Evolutionary conservation across 2,797 vertebrate species (phyloP).

Genomic region (Pangasius larnaudii): DNA sequence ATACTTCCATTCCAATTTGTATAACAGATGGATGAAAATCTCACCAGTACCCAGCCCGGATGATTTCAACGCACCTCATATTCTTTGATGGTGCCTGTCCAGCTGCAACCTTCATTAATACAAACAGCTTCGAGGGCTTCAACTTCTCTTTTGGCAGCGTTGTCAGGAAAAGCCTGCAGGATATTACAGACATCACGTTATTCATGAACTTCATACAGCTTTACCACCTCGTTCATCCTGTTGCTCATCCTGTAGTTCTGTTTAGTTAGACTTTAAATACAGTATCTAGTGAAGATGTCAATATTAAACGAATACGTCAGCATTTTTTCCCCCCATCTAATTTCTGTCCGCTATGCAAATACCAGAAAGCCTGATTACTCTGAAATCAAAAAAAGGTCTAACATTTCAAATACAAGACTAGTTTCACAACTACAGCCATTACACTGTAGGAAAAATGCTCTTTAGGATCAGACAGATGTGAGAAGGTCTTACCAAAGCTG

Average conservation of each 20-base stretch:
- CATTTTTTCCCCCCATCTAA: background rate
- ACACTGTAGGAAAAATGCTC: background rate
- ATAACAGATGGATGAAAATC: background rate
- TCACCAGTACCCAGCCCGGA: background rate
- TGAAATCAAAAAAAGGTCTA: background rate
- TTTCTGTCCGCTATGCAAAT: background rate
- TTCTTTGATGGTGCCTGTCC: slow-evolving; percentile 93
- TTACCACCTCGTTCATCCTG: background rate
- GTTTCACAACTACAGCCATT: background rate
- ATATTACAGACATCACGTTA: slow-evolving; percentile 26
- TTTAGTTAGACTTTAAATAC: background rate
- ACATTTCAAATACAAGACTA: background rate
- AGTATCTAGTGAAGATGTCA: background rate
- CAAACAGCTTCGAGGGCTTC: slow-evolving; percentile 90
- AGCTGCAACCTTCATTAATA: slow-evolving; percentile 86
- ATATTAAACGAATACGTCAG: background rate
- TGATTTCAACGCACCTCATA: slow-evolving; percentile 83
- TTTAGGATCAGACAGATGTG: background rate
- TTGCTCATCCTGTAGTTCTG: background rate
- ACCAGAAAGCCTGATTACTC: background rate
- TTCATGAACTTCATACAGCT: background rate
- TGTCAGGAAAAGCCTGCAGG: slow-evolving; percentile 92
- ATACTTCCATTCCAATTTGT: background rate
- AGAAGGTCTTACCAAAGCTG: background rate
- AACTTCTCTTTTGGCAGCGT: slow-evolving; percentile 92